phyloP scores from a whole-genome alignment of 2,888 invertebrate genomes.

The Drepana falcataria region DNA sequence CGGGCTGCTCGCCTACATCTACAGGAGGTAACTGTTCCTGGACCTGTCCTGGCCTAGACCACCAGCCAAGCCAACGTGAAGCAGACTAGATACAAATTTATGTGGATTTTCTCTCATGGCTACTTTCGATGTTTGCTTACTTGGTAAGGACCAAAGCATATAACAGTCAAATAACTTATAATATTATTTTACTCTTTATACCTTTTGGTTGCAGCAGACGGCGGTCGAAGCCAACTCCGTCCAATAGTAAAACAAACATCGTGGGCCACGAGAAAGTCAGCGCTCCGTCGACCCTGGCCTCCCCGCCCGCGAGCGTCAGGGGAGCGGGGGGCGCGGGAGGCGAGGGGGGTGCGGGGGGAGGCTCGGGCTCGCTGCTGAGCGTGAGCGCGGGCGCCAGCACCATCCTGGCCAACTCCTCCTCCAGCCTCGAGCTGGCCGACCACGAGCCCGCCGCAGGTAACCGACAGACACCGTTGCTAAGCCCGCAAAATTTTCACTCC shows the following conservation, averaged over 20 bases:
- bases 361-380: constrained; percentile 71
- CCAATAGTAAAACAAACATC: constrained; percentile 23
- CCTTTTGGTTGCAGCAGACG: constrained; percentile 23
- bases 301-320: constrained; percentile 7
- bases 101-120: no score
- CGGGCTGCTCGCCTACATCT: constrained; percentile 85
- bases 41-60: no score
- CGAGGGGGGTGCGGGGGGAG: constrained; percentile 13
- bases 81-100: no score
- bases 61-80: no score
- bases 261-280: constrained; percentile 33
- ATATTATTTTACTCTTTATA: no score
- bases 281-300: constrained; percentile 11
- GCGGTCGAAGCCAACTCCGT: constrained; percentile 36
- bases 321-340: constrained; percentile 2
- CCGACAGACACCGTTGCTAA: background rate
- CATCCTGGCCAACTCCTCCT: constrained; percentile 77
- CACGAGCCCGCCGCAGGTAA: constrained; percentile 13
- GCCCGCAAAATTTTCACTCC: constrained; percentile 4
- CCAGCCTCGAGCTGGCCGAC: constrained; percentile 52
- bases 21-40: constrained; percentile 26
- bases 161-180: no score
- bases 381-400: constrained; percentile 79
- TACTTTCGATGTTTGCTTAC: no score
- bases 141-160: no score